Conservation (phyloP, 2,113 vertebrate species). For the Lota lota region DNA sequence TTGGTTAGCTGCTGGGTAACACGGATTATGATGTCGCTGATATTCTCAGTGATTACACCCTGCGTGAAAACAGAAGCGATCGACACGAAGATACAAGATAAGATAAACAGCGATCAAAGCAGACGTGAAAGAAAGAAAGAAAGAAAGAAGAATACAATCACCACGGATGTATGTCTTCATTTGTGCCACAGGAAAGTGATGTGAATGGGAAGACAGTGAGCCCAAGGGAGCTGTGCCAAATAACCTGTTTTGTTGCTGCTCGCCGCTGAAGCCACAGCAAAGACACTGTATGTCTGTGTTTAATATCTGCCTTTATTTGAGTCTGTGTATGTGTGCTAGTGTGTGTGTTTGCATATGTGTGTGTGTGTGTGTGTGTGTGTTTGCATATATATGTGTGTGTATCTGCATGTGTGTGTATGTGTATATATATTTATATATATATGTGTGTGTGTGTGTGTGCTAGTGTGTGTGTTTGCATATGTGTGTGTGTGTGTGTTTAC, state of each 20-base stretch:
- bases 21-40: not conserved
- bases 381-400: conserved; percentile 17
- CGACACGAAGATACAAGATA: conserved; percentile 14
- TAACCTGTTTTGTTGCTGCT: conserved; percentile 46
- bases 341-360: no score
- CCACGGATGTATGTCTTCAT: conserved; percentile 65
- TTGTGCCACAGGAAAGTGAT: conserved; percentile 70
- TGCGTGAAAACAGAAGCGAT: not conserved
- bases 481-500: not conserved
- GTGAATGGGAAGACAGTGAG: conserved; percentile 57
- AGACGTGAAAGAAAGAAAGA: conserved; percentile 9
- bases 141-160: not conserved
- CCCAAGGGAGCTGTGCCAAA: conserved; percentile 60
- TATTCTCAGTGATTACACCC: conserved; percentile 21
- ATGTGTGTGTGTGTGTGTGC: not conserved
- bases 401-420: conserved; percentile 7
- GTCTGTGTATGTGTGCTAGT: no score
- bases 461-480: not conserved
- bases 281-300: not conserved
- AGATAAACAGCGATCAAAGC: conserved; percentile 39
- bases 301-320: no score
- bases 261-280: conserved; percentile 26
- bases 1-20: not conserved
- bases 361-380: not conserved
- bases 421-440: not conserved